Evolutionary conservation across 2,797 vertebrate genomes (phyloP), one percentile per base, ranked within the genome.

Genomic region (Danio aesculapii): DNA sequence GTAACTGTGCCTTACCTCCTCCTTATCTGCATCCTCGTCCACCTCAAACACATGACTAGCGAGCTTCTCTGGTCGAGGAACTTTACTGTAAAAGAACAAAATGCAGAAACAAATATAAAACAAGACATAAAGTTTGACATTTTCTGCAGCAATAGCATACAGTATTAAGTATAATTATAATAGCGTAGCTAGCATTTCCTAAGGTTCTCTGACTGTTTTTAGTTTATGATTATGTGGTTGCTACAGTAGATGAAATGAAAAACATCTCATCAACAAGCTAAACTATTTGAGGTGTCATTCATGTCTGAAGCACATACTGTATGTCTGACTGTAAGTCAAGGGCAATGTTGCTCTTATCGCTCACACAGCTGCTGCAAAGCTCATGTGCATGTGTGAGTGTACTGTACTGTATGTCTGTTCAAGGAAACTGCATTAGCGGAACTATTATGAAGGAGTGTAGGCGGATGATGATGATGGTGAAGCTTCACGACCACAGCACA

Each of bases 21-120:
- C 97, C 92, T 98, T 99, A 87, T 99, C 98, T 69, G 95, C 96
- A 74, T 99, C 98, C 94, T 99, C 97, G 79, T 99, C 98, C 85
- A 99, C 97, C 93, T 99, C 98, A 87, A 99, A 99, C 69, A 99
- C 90, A 71, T 99, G 98, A 87, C 94, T 90, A 0, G 96, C 95
- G 81, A 99, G 96, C 79, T 98, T 98, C 81, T 99, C 98, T 1
- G 95, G 91, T 86, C 96, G 96, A 77, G 88, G 78, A 76, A 91
- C 92, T 91, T 98, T 98, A 89, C 98, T 99, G 92, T 74, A 87
- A 88, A 41, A 21, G 53, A 63, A 44, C 14, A 17, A 41, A 11
- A 77, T 0, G 50, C 0, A 30, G 1, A 50, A 41, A 53, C 6
- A 49, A 43, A 2, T 5, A 41, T 16, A 7, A 72, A 14, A 72